phyloP scores from a whole-genome alignment of 1,140 invertebrate genomes.

The Sipha flava region DNA sequence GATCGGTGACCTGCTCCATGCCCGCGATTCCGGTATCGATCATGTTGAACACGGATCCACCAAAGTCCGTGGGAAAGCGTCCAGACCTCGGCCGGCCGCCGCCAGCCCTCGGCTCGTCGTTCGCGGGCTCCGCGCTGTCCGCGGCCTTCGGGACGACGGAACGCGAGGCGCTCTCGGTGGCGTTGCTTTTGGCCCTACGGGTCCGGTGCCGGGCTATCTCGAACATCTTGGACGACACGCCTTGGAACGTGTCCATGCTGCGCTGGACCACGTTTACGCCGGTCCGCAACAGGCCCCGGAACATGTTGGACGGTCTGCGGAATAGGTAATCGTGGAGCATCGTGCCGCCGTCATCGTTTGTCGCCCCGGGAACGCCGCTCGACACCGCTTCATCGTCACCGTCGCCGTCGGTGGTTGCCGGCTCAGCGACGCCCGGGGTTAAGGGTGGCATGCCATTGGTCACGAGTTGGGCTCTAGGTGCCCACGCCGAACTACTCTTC shows the following conservation, averaged over 20 bases:
- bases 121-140: no score
- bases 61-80: background rate
- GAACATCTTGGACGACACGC: background rate
- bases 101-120: background rate
- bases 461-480: background rate
- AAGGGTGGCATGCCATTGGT: background rate
- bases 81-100: background rate
- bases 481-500: background rate
- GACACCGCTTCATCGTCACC: no score
- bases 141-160: background rate
- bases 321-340: background rate
- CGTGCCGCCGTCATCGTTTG: background rate
- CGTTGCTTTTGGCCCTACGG: no score
- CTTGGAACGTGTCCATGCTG: background rate
- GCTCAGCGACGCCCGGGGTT: background rate
- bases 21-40: background rate
- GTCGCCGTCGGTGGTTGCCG: background rate
- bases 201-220: background rate
- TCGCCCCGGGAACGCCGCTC: background rate
- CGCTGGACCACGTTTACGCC: background rate
- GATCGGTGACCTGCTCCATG: background rate
- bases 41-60: background rate
- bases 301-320: background rate
- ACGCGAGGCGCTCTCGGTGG: no score
- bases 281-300: background rate